These are phyloP conservation scores for Ondatra zibethicus DNA, from an alignment of 2,113 vertebrate species.

Conservation along the genomic window DNA sequence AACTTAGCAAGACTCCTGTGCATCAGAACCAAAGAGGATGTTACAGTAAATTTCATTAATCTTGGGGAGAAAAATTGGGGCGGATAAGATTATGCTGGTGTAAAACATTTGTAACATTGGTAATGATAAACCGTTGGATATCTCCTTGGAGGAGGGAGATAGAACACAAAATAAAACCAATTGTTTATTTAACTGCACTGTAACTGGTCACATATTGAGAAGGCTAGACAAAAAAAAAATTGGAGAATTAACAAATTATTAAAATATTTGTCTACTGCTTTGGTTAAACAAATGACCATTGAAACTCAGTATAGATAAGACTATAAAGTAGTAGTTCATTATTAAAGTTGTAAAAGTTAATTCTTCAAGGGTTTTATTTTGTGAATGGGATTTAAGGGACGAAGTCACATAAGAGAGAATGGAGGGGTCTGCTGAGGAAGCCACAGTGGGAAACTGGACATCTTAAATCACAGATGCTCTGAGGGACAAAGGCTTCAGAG, in stretches of 20 bases:
- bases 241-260: conserved; percentile 52
- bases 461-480: conserved; percentile 60
- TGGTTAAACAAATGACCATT: conserved; percentile 68
- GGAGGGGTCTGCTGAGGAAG: not conserved
- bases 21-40: not conserved
- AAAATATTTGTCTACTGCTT: conserved; percentile 66
- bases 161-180: conserved; percentile 72
- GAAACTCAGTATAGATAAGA: conserved; percentile 70
- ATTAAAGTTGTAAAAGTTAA: conserved; percentile 57
- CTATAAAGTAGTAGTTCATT: conserved; percentile 16
- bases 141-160: conserved; percentile 73
- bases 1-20: not conserved
- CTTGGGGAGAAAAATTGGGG: conserved; percentile 67
- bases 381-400: not conserved
- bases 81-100: conserved; percentile 70
- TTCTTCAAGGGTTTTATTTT: not conserved
- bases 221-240: conserved; percentile 12
- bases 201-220: not conserved
- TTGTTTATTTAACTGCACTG: conserved; percentile 70
- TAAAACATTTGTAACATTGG: conserved; percentile 74
- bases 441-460: conserved; percentile 43
- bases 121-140: conserved; percentile 69
- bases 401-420: conserved; percentile 27
- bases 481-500: conserved; percentile 65
- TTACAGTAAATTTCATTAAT: conserved; percentile 55